phyloP scores from a whole-genome alignment of 1,140 invertebrate species.

The Agrilus planipennis region DNA sequence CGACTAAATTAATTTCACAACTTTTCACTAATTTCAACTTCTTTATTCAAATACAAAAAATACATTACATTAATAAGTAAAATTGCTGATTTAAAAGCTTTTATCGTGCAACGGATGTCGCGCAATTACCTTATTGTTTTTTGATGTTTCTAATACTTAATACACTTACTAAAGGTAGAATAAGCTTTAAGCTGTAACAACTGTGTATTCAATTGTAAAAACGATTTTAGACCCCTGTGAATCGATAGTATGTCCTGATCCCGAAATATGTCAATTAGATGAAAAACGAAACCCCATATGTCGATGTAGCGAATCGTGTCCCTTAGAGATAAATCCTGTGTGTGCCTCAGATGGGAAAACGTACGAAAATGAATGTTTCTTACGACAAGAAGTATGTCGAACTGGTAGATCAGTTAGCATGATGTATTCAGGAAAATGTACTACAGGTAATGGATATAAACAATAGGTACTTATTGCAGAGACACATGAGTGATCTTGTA shows the following conservation, averaged over 20 bases:
- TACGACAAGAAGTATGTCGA: conserved; percentile 64
- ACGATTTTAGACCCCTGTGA: conserved; percentile 65
- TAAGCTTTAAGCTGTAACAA: no score
- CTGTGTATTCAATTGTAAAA: no score
- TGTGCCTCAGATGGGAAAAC: conserved; percentile 79
- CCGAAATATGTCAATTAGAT: conserved; percentile 75
- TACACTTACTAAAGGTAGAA: neutral
- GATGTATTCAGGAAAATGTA: conserved; percentile 68
- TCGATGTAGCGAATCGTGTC: conserved; percentile 65
- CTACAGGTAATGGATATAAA: conserved; percentile 50
- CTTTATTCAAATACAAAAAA: no score
- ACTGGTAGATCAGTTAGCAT: conserved; percentile 58
- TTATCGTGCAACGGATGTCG: no score
- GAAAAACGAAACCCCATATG: conserved; percentile 64
- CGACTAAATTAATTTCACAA: no score
- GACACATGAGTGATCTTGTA: no score
- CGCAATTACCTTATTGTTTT: no score
- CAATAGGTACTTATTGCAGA: no score
- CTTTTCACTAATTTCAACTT: no score
- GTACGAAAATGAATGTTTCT: conserved; percentile 73
- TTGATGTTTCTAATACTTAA: neutral
- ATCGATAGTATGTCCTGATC: conserved; percentile 59
- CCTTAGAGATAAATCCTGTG: conserved; percentile 67
- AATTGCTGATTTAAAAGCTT: no score
- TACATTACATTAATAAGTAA: no score